Evolutionary conservation across 2,113 vertebrate species (phyloP), one percentile per base, ranked within the genome.

Genomic region (Plectropomus leopardus): DNA sequence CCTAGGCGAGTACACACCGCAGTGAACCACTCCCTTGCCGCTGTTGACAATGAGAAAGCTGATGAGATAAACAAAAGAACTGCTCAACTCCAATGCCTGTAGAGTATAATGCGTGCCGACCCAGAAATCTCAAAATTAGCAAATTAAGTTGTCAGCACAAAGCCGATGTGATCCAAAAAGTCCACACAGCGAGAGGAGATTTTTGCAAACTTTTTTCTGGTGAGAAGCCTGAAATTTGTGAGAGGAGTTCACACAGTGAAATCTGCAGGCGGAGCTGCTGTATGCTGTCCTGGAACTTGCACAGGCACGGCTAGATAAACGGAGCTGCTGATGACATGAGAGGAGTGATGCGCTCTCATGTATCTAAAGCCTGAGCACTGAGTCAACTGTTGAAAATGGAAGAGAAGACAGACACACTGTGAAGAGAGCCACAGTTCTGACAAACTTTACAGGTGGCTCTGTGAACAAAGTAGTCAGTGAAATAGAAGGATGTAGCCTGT

Each of bases 1-100:
- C 72, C 79, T 77, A 73, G 71, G 50, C 13, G 45, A 71, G 61
- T 47, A 24, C 34, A 65, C 53, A 64, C 71, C 64, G 78, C 84
- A 63, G 71, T 63, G 65, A 72, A 73, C 28, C 67, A n/a, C 67
- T 85, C 57, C 60, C 53, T 40, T 57, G 63, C 42, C 2, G 14
- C 42, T 1, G 11, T 64, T 79, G 83, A 79, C 65, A 80, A 69
- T 16, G 42, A 61, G 42, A 40, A 47, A 40, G 9, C 8, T 10
- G 8, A 40, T 40, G 36, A 10, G 36, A 40, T 40, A 47, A 47
- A 47, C 45, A 47, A 47, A 47, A 47, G 45, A 47, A 19, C 45
- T 21, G 45, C 17, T 47, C 45, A 47, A 2, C 17, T 47, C 45
- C 17, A 19, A 7, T 47, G 45, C 19, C 17, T 19, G 7, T 21